Conservation (phyloP, 2,888 invertebrate genomes). For the Drosophila imparisetae region DNA sequence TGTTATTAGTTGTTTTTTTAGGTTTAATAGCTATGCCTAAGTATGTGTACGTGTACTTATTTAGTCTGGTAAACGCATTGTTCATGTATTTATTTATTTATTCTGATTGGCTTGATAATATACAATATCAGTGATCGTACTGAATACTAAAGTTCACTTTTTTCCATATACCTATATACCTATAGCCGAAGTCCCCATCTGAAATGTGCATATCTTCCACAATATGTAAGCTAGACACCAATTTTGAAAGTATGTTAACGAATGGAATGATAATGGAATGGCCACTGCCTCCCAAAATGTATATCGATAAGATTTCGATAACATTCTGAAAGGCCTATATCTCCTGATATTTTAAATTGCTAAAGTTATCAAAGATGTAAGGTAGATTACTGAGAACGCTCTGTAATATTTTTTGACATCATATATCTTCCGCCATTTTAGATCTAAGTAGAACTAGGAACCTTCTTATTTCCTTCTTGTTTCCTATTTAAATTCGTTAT, state of each 20-base stretch:
- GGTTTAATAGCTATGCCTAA: conserved; percentile 35
- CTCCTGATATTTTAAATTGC: neutral
- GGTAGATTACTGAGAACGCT: neutral
- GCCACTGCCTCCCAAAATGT: too few relatives aligned
- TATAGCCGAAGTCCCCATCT: neutral
- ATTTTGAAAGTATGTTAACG: neutral
- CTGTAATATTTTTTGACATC: neutral
- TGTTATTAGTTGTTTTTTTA: conserved; percentile 52
- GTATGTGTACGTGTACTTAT: conserved; percentile 12
- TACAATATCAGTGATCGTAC: conserved; percentile 4
- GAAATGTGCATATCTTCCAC: neutral
- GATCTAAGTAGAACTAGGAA: neutral
- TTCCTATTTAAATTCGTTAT: neutral
- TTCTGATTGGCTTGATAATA: conserved; percentile 10
- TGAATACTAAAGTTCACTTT: neutral
- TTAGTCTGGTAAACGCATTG: neutral
- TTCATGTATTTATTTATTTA: conserved; percentile 25
- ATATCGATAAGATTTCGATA: too few relatives aligned
- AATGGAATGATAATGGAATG: too few relatives aligned
- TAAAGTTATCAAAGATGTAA: neutral
- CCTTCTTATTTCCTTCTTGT: neutral
- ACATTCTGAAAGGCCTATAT: too few relatives aligned
- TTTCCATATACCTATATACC: too few relatives aligned
- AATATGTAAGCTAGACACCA: neutral
- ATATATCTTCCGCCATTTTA: neutral